Base-by-base conservation (phyloP, 2,888 invertebrate genomes). In the Orthosia gracilis region DNA sequence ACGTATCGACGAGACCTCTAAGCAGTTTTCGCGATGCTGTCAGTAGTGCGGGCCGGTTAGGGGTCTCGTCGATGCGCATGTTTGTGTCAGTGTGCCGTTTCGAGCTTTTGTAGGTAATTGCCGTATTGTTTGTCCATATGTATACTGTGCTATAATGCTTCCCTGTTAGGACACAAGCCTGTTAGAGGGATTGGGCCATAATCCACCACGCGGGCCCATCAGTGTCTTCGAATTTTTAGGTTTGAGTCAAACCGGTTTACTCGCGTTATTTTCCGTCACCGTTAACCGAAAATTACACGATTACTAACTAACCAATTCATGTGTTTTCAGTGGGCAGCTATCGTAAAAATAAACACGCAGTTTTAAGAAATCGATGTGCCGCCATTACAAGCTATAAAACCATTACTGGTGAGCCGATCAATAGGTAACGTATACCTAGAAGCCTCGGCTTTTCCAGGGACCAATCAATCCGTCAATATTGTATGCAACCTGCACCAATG, bases 401-500 rank as follows among this genome's bases (percentile, higher is more conserved):
- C 17, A 68, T 76, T n/a, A 67, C n/a, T 49, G 31, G 17, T 9
- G 45, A 21, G 52, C 0, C 50, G 57, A 72, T 82, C 80, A 55
- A 70, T 76, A 69, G 15, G 45, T 9, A 0, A 4, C 7, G 2
- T 23, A 21, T 55, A 17, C 17, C 45, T 40, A 49, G 49, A 70
- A 69, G 23, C 23, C 26, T 15, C 21, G 40, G 59, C 45, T 59
- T 76, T 84, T 76, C 78, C 71, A 31, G 17, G 69, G 49, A 85
- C 50, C 64, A 23, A 79, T 57, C 49, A 68, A 66, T 50, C 69
- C 67, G 54, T 83, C 68, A 85, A 87, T 89, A 89, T 85, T 80
- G 57, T 59, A 74, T 83, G 82, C 83, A 77, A 3, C 55, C 70
- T 83, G 77, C 85, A 85, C 69, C 69, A 65, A 58, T 83, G 85